A percentile compares a stretch with the other conserved stretches of the same genome.
Conservation (phyloP, 2,888 invertebrate genomes). For the Rhyacophila evoluta region DNA sequence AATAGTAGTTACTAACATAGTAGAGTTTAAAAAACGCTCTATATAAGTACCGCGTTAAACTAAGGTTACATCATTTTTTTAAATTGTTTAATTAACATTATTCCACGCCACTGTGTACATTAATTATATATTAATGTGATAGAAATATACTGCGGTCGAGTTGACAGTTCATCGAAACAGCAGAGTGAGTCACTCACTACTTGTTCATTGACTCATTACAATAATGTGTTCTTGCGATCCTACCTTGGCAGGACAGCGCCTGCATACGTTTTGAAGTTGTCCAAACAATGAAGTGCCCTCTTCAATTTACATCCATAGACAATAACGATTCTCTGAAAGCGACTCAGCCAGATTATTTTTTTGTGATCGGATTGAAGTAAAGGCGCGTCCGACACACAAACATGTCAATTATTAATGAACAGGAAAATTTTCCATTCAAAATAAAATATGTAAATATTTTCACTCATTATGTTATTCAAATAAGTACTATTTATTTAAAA, state of each 20-base stretch:
- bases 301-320: background rate
- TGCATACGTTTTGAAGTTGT: background rate
- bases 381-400: too few relatives aligned
- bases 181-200: background rate
- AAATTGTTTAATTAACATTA: too few relatives aligned
- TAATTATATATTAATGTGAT: background rate
- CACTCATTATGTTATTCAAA: too few relatives aligned
- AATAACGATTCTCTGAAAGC: background rate
- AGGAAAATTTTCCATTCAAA: too few relatives aligned
- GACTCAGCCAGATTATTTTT: background rate
- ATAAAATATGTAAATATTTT: too few relatives aligned
- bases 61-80: too few relatives aligned
- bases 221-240: background rate
- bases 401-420: too few relatives aligned
- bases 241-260: background rate
- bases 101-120: background rate
- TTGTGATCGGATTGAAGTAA: too few relatives aligned
- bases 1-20: too few relatives aligned
- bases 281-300: background rate
- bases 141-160: background rate
- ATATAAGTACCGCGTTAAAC: too few relatives aligned
- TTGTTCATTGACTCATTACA: background rate
- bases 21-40: too few relatives aligned
- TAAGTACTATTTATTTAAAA: too few relatives aligned
- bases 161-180: background rate